Evolutionary conservation across 2,888 invertebrate genomes (phyloP).

Genomic region (Adineta ricciae): DNA sequence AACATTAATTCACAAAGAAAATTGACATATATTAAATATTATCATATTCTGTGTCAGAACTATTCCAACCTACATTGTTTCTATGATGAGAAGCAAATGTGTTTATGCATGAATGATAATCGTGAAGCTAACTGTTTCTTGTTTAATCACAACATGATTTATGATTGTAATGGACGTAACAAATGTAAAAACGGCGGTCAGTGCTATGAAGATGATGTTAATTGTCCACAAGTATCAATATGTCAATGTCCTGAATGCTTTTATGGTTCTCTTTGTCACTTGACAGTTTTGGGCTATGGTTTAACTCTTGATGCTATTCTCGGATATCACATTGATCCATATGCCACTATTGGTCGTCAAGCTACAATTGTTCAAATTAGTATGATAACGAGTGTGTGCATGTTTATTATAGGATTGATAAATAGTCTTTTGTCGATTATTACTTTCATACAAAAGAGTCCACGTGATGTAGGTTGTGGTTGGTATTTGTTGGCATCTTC

Average conservation of each 20-base stretch:
- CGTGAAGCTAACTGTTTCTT: not conserved
- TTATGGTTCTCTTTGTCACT: constrained; percentile 55
- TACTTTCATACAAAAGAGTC: no score
- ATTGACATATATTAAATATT: not conserved
- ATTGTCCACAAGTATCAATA: not conserved
- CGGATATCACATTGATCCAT: not conserved
- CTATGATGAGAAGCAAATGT: not conserved
- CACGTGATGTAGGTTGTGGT: no score
- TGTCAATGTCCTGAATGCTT: not conserved
- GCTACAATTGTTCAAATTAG: not conserved
- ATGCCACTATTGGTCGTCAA: not conserved
- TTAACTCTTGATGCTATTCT: not conserved
- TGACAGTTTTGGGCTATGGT: constrained; percentile 21
- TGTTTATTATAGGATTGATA: not conserved
- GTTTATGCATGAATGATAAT: not conserved
- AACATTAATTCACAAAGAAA: no score
- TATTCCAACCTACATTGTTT: not conserved
- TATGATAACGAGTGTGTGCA: not conserved
- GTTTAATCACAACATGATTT: not conserved
- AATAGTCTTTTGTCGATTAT: not conserved
- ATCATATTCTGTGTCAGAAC: not conserved
- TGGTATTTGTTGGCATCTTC: no score
- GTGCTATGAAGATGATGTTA: not conserved
- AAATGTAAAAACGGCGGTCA: not conserved
- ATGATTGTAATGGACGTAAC: not conserved